Base-by-base conservation (phyloP, 2,888 invertebrate species). In the Epinotia demarniana region DNA sequence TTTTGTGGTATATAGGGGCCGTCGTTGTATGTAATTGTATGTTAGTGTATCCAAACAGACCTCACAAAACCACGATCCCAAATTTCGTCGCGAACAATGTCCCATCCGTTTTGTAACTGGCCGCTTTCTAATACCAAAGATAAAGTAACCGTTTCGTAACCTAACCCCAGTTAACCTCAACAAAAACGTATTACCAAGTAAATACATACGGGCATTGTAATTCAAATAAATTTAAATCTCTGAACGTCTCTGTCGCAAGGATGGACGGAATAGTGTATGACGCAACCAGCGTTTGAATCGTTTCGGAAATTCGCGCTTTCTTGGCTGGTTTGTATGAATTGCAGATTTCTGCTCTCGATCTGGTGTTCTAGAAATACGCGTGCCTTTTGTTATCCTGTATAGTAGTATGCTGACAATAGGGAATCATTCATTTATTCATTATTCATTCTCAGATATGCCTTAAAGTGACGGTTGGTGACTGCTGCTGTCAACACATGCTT, bases 171-270 rank as follows among this genome's bases (percentile, higher is more conserved):
- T 83, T 90, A 89, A 90, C 91, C 90, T 87, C 84, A 78, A 79
- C 87, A 89, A 89, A 87, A 88, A 86, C 81, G 83, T 83, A 90
- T 91, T 91, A 90, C 89, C 91, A 89, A 90, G 89, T 91, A 91
- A 91, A 92, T 89, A 89, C 88, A 81, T 84, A 83, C 84, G 80
- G 61, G 81, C 88, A 89, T 92, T 92, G 92, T 92, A 84, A 92
- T 92, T 92, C 89, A 91, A 92, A 92, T 92, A 90, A 89, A 92
- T 92, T 92, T 88, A 92, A 92, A 92, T 83, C 83, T 81, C 82
- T 81, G 80, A 77, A 78, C 66, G 68, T 61, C 63, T 61, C 63
- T 76, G 90, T 85, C 85, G 89, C 89, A 90, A 90, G 84, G 83
- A 81, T 82, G 81, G 79, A 80, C 85, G 78, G 84, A 81, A 84